Base-by-base conservation (phyloP, 2,888 invertebrate species). In the Melanchra persicariae region DNA sequence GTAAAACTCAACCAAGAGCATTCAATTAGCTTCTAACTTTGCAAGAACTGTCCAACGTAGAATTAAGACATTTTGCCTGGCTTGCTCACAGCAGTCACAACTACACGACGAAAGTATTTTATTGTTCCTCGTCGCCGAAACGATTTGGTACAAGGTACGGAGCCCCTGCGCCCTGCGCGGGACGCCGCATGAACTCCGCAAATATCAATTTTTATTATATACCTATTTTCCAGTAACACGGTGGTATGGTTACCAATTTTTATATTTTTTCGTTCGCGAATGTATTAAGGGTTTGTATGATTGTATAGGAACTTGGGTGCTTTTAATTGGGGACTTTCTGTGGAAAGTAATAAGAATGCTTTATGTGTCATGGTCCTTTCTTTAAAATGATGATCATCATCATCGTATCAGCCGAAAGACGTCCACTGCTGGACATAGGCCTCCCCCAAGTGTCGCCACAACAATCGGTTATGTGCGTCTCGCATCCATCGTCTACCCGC, bases 81-180 rank as follows among this genome's bases (percentile, higher is more conserved):
- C 40, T 67, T 30, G 0, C 30, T 22, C 52, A 37, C 37, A 40
- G 15, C 40, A 63, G 70, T 51, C 58, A 57, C 30, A 59, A 55
- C 30, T 37, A 64, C 70, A 72, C 62, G 64, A 61, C 63, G 47
- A 68, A 83, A 78, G 58, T 74, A 76, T 78, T 83, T 83, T 83
- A 83, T 81, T 71, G 75, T 83, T 74, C 72, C 10, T 45, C 70
- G 68, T 75, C 54, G 63, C 47, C 68, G 73, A 75, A 79, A 70
- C 73, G 82, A 77, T 77, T 79, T 75, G 77, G 83, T 83, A 82
- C 83, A 77, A 84, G 82, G 83, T 58, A 83, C 84, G 74, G 71
- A n/a, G 59, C 15, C 55, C 8, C 15, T 19, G 34, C 22, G 52
- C 69, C 61, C 7, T 17, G 34, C 19, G 45, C 45, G 49, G 60